phyloP scores from a whole-genome alignment of 1,140 invertebrate genomes.

The Drosophila suzukii region DNA sequence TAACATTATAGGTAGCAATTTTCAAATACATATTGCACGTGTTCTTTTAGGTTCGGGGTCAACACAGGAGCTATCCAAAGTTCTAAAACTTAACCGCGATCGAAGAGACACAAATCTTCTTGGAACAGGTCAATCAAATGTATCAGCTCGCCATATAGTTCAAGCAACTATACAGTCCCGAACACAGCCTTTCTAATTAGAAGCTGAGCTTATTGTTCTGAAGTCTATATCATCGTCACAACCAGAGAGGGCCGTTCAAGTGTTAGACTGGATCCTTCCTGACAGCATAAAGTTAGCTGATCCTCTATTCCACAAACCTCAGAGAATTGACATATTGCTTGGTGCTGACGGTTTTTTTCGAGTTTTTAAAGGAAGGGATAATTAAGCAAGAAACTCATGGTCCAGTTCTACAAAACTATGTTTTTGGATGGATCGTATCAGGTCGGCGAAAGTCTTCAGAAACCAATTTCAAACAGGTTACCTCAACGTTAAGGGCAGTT shows the following conservation, averaged over 20 bases:
- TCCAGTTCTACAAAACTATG: neutral
- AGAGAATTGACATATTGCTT: neutral
- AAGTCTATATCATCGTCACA: neutral
- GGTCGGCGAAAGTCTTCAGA: neutral
- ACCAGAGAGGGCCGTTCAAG: too few species aligned
- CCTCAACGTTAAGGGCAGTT: neutral
- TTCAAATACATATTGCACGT: too few species aligned
- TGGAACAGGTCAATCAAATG: neutral
- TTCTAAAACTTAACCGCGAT: too few species aligned
- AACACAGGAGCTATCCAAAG: too few species aligned
- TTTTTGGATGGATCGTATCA: slow-evolving; percentile 1
- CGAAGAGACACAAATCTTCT: neutral
- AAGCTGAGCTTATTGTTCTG: neutral
- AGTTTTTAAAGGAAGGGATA: neutral
- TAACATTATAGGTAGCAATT: too few species aligned
- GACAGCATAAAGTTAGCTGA: neutral
- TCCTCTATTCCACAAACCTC: too few species aligned
- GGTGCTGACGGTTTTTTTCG: neutral
- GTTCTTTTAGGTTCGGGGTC: too few species aligned
- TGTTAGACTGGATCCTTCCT: neutral
- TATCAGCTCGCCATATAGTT: neutral
- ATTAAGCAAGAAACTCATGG: too few species aligned
- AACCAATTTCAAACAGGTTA: too few species aligned
- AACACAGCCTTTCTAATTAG: neutral
- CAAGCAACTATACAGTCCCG: neutral